Base-by-base conservation (phyloP, 2,797 vertebrate species). In the Aldrovandia affinis region DNA sequence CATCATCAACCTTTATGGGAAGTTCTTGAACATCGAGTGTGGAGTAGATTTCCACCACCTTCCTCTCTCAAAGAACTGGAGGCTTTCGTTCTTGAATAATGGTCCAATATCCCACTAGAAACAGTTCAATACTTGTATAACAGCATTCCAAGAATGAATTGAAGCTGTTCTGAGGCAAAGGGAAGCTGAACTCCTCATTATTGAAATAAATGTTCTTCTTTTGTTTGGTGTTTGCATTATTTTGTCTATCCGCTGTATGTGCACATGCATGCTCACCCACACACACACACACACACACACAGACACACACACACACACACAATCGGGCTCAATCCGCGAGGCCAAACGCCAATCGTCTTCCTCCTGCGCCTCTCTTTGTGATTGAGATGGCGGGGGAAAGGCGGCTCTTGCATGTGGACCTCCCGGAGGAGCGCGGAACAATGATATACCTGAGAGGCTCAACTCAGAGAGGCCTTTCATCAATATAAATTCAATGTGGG, bases 391-490 rank as follows among this genome's bases (percentile, higher is more conserved):
- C 85, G 84, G 20, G 88, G 82, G 83, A 91, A 81, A 87, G 86
- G 88, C 82, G 8, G 83, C 88, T 80, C 81, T 87, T 88, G 87
- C 89, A 83, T 80, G 47, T 54, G 89, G 84, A 83, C 81, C 84
- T 59, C 89, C 83, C 91, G 89, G 68, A 73, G 83, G 88, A 86
- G 88, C 84, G 39, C 86, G 86, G 88, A 92, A 89, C 90, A 86
- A 85, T 90, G 92, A 95, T 91, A 93, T 90, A 92, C 89, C 92
- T 90, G 87, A 87, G 63, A 88, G 88, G 87, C 81, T 85, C 28
- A 88, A 91, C 93, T 92, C 92, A 91, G 88, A 91, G 89, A 83
- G 86, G 89, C 90, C 91, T 91, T 92, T 94, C 90, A 94, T 94
- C 93, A 92, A 90, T 91, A 82, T 89, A 90, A 91, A 92, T 93